phyloP scores from a whole-genome alignment of 2,797 vertebrate genomes.

The Nasua narica region DNA sequence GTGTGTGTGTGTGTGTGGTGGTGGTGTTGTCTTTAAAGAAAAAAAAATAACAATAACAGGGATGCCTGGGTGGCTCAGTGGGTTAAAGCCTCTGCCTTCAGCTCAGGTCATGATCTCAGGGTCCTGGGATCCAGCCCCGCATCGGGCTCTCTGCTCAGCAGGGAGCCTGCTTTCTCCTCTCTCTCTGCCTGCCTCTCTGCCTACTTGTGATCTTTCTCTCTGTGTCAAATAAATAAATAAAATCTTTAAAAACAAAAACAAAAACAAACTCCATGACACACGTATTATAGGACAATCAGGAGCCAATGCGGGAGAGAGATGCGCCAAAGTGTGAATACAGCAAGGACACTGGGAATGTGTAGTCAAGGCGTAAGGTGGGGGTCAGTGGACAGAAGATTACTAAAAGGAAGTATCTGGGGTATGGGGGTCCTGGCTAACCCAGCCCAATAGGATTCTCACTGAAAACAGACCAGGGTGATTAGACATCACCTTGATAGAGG shows the following conservation, averaged over 20 bases:
- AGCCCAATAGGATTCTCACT: background rate
- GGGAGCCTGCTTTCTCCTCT: no score
- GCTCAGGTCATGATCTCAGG: no score
- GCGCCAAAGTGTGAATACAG: background rate
- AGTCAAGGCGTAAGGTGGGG: background rate
- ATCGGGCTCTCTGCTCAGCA: no score
- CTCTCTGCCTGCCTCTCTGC: no score
- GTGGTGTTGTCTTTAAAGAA: background rate
- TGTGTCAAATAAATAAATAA: no score
- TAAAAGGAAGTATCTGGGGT: background rate
- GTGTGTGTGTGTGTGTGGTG: no score
- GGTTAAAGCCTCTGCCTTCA: no score
- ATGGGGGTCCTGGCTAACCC: background rate
- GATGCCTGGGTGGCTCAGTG: no score
- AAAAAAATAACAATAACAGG: background rate
- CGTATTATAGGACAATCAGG: background rate
- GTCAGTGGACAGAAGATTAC: background rate
- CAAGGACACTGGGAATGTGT: background rate
- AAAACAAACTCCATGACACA: background rate
- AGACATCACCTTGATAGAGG: background rate
- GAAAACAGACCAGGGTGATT: background rate
- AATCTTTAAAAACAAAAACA: no score
- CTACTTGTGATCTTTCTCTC: no score
- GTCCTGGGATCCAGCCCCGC: no score
- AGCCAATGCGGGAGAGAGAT: background rate